These are phyloP conservation scores for Temnothorax ravouxi DNA, from an alignment of 2,888 invertebrate species.

Conservation along the genomic window DNA sequence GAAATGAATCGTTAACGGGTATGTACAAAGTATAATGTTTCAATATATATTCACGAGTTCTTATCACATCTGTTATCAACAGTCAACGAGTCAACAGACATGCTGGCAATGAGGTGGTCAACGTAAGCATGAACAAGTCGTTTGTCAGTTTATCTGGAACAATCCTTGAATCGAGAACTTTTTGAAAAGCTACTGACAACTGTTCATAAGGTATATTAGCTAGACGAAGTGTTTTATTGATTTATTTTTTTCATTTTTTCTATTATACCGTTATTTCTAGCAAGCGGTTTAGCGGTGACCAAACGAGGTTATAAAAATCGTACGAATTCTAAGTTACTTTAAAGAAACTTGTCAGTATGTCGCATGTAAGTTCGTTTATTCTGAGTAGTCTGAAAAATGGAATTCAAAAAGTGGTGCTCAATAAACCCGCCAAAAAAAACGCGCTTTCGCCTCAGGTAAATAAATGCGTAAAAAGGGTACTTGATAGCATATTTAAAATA, in stretches of 20 bases:
- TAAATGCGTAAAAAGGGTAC: neutral
- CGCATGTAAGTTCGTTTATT: conserved; percentile 27
- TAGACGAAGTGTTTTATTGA: neutral
- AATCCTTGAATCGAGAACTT: neutral
- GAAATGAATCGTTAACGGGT: too few relatives aligned
- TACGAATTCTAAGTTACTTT: neutral
- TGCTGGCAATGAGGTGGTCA: too few relatives aligned
- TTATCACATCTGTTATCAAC: too few relatives aligned
- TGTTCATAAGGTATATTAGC: neutral
- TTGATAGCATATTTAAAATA: neutral
- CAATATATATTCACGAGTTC: too few relatives aligned
- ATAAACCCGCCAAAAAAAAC: conserved; percentile 94
- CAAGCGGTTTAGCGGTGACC: neutral
- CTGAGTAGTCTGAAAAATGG: conserved; percentile 83
- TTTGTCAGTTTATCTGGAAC: neutral
- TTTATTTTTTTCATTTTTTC: neutral
- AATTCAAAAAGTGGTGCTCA: conserved; percentile 89
- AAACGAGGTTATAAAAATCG: conserved; percentile 23
- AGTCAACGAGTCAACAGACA: too few relatives aligned
- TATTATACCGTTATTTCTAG: neutral
- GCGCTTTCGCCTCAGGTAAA: conserved; percentile 88
- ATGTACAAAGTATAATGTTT: too few relatives aligned
- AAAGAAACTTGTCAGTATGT: conserved; percentile 21
- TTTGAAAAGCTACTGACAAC: neutral
- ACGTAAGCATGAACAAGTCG: neutral